phyloP scores from a whole-genome alignment of 2,113 vertebrate genomes.

The western clawed frog (Xenopus tropicalis) region DNA sequence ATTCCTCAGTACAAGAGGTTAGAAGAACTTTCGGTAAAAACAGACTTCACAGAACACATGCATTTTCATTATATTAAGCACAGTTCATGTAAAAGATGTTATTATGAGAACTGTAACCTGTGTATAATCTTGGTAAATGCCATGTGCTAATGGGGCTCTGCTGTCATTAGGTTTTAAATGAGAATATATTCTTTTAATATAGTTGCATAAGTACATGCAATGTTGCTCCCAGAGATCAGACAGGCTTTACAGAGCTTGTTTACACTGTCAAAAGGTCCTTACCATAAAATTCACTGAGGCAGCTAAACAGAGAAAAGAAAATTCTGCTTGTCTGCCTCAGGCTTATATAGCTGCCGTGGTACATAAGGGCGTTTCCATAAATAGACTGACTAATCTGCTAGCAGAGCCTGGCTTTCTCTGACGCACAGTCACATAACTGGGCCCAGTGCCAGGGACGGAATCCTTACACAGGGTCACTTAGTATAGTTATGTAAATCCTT shows the following conservation, averaged over 20 bases:
- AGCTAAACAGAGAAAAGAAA: conserved; percentile 74
- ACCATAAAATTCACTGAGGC: conserved; percentile 60
- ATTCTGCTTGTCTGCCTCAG: conserved; percentile 65
- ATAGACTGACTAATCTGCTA: conserved; percentile 63
- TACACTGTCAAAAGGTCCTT: conserved; percentile 53
- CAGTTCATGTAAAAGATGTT: too few relatives aligned
- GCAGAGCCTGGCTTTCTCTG: conserved; percentile 56
- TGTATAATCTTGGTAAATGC: too few relatives aligned
- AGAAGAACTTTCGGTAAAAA: background rate
- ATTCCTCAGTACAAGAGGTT: too few relatives aligned
- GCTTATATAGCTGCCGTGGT: conserved; percentile 78
- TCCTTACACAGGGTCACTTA: conserved; percentile 47
- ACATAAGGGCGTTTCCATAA: conserved; percentile 65
- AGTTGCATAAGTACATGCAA: too few relatives aligned
- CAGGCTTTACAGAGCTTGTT: background rate
- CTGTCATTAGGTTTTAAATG: too few relatives aligned
- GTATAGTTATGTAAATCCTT: conserved; percentile 41
- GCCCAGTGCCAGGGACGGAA: conserved; percentile 47
- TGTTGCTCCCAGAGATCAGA: background rate
- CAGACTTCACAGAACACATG: background rate
- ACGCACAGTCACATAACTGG: conserved; percentile 50
- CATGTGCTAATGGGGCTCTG: too few relatives aligned
- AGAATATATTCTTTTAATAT: too few relatives aligned
- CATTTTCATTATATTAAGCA: too few relatives aligned
- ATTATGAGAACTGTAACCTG: too few relatives aligned